A percentile compares a stretch with the other conserved stretches of the same genome.
These are phyloP conservation scores for Ciona savignyi DNA, from an alignment of 23 tunicate genomes.

Conservation along the genomic window DNA sequence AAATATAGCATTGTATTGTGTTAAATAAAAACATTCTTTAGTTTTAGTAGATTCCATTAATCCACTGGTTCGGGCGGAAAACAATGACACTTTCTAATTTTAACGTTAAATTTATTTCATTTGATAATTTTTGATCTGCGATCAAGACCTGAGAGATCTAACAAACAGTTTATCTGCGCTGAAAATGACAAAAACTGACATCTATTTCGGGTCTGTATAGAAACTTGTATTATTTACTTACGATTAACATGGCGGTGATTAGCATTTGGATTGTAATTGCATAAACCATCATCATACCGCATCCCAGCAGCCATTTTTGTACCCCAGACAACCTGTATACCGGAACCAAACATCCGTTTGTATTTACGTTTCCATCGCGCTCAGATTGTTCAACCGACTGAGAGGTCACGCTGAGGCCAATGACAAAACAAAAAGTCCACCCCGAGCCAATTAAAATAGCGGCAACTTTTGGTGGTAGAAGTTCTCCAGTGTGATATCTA, in stretches of 20 bases:
- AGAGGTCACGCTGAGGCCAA: conserved; percentile 30
- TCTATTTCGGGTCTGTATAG: too few species aligned
- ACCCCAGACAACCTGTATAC: conserved; percentile 22
- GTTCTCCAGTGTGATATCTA: conserved; percentile 74
- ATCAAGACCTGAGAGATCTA: too few species aligned
- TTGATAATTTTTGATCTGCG: too few species aligned
- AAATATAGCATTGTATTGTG: too few species aligned
- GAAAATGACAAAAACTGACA: too few species aligned
- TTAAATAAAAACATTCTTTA: too few species aligned
- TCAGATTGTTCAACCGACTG: conserved; percentile 32
- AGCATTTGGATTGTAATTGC: conserved; percentile 15
- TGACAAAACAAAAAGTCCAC: conserved; percentile 54
- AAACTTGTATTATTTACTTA: too few species aligned
- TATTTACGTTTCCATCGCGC: neutral
- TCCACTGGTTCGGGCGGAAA: too few species aligned
- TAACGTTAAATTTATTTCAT: too few species aligned
- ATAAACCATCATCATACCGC: conserved; percentile 28
- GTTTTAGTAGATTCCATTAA: too few species aligned
- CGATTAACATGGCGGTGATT: conserved; percentile 14
- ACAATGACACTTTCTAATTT: too few species aligned
- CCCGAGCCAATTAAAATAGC: conserved; percentile 19
- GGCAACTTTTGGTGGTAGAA: conserved; percentile 46
- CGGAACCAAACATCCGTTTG: conserved; percentile 17
- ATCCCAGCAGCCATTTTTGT: conserved; percentile 39
- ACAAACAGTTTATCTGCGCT: too few species aligned